These are phyloP conservation scores for Pelodiscus sinensis DNA, from an alignment of 2,113 vertebrate species.

Conservation along the genomic window DNA sequence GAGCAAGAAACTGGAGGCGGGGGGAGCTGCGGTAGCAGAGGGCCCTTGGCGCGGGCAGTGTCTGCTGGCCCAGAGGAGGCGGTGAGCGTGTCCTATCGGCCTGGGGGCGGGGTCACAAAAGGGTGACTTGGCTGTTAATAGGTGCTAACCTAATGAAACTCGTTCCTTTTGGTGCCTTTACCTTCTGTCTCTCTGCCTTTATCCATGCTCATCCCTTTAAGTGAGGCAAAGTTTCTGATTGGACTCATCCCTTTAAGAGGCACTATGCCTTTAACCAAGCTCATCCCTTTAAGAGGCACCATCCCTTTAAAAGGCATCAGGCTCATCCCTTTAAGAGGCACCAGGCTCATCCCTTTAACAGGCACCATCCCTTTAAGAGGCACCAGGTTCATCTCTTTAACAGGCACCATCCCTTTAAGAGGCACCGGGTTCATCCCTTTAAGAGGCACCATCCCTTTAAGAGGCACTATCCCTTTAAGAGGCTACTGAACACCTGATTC, in stretches of 20 bases:
- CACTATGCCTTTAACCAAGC: accelerated
- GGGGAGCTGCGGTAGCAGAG: not conserved
- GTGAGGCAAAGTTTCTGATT: not conserved
- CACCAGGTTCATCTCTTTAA: no score
- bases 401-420: no score
- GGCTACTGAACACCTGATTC: not conserved
- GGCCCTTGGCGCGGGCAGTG: not conserved
- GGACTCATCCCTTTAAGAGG: not conserved
- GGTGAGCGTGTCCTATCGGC: not conserved
- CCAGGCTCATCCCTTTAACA: no score
- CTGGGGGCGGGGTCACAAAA: not conserved
- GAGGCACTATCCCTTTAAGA: no score
- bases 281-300: not conserved
- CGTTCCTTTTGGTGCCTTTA: no score
- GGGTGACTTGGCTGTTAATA: no score
- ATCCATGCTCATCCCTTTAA: not conserved
- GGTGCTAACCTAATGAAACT: no score
- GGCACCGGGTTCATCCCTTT: no score
- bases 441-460: no score
- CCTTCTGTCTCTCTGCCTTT: not conserved
- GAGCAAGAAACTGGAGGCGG: not conserved
- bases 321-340: no score
- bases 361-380: no score
- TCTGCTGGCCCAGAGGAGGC: not conserved
- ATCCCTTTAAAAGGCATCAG: no score